phyloP scores from a whole-genome alignment of 2,888 invertebrate species.

The Synanthedon andrenaeformis region DNA sequence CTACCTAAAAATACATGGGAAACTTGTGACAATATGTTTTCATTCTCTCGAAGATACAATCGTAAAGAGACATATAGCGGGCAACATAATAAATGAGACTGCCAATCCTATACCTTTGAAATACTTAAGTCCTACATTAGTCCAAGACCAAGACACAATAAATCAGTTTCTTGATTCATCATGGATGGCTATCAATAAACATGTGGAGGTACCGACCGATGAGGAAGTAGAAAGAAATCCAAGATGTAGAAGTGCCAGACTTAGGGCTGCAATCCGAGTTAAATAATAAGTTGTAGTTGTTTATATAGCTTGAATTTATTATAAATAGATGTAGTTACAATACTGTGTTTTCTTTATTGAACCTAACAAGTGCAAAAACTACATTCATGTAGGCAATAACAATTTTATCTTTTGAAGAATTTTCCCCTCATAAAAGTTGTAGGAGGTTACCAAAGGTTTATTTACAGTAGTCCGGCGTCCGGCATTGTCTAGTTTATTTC shows the following conservation, averaged over 20 bases:
- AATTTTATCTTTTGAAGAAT: neutral
- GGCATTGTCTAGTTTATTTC: no score
- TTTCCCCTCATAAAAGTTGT: no score
- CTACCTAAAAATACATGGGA: conserved; percentile 82
- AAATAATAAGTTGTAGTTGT: conserved; percentile 31
- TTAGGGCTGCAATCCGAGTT: conserved; percentile 85
- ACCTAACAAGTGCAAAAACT: neutral
- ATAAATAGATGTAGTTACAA: neutral
- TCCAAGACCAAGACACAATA: conserved; percentile 72
- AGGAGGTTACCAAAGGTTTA: no score
- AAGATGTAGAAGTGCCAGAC: conserved; percentile 87
- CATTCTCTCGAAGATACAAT: conserved; percentile 95
- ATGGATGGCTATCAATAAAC: conserved; percentile 86
- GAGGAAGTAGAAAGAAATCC: conserved; percentile 85
- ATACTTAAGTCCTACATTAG: conserved; percentile 74
- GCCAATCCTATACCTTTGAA: conserved; percentile 80
- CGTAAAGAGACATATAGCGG: conserved; percentile 88
- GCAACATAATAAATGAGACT: conserved; percentile 78
- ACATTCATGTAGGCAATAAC: neutral
- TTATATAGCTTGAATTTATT: conserved; percentile 4
- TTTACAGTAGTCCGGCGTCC: no score
- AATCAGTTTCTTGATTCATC: conserved; percentile 72
- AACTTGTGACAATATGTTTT: conserved; percentile 86
- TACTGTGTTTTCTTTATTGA: neutral
- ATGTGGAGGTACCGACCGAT: conserved; percentile 79